A percentile compares a stretch with the other conserved stretches of the same genome.
phyloP scores from a whole-genome alignment of 2,888 invertebrate genomes.

The Axea sp. region DNA sequence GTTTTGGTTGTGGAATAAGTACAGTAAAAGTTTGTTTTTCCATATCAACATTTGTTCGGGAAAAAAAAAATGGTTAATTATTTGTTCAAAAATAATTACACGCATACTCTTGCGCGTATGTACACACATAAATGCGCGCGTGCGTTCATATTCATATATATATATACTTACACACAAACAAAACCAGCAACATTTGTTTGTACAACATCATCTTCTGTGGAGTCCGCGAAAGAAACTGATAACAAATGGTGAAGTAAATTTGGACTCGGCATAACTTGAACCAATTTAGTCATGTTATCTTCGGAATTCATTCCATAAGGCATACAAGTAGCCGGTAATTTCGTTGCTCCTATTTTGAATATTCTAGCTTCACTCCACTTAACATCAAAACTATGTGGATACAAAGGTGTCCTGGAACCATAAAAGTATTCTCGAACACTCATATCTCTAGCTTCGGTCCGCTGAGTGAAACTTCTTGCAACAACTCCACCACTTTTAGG shows the following conservation, averaged over 20 bases:
- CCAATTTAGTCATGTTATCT: conserved; percentile 94
- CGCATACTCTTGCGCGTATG: no score
- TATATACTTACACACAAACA: conserved; percentile 95
- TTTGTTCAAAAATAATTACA: no score
- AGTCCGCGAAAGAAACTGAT: conserved; percentile 92
- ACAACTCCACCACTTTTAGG: conserved; percentile 99
- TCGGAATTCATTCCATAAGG: conserved; percentile 96
- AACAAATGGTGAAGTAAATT: conserved; percentile 92
- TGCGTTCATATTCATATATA: no score
- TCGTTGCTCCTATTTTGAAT: conserved; percentile 96
- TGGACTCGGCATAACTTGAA: conserved; percentile 87
- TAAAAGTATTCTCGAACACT: conserved; percentile 97
- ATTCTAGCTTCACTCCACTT: conserved; percentile 94
- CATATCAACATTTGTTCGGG: conserved; percentile 94
- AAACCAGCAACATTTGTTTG: conserved; percentile 94
- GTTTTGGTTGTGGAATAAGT: conserved; percentile 95
- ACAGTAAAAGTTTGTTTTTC: conserved; percentile 93
- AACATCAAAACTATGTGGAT: conserved; percentile 96
- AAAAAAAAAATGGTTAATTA: conserved; percentile 9
- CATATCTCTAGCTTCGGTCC: conserved; percentile 88
- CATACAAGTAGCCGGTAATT: conserved; percentile 96
- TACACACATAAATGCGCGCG: no score
- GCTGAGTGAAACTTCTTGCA: conserved; percentile 86
- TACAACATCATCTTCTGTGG: conserved; percentile 90
- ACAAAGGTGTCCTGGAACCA: conserved; percentile 89